Conservation (phyloP, 2,888 invertebrate species). For the Caenorhabditis sp. region DNA sequence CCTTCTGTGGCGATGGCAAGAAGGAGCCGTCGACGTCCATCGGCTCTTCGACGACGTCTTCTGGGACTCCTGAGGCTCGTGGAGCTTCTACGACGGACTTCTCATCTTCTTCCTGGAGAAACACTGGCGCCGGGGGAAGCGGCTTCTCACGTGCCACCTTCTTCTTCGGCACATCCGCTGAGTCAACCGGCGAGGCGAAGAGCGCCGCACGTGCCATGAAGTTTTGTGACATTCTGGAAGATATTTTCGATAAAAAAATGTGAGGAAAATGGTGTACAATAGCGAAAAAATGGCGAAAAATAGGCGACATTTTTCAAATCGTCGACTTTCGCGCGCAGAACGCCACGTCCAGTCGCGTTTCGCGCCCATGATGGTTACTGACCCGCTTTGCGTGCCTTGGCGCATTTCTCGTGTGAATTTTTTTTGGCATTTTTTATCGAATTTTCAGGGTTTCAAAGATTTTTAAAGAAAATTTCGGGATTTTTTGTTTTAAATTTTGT, state of each 20-base stretch:
- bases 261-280: neutral
- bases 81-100: neutral
- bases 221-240: constrained; percentile 32
- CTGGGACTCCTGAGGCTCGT: neutral
- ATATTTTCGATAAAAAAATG: neutral
- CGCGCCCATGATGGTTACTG: neutral
- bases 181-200: constrained; percentile 42
- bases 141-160: constrained; percentile 25
- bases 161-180: constrained; percentile 38
- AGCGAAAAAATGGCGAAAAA: neutral
- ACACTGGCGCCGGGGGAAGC: neutral
- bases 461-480: neutral
- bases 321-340: constrained; percentile 23
- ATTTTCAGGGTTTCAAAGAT: constrained; percentile 19
- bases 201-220: constrained; percentile 16
- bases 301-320: neutral
- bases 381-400: constrained; percentile 14
- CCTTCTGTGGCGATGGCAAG: constrained; percentile 38
- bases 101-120: neutral
- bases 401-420: constrained; percentile 38
- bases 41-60: constrained; percentile 32
- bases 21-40: constrained; percentile 41
- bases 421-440: constrained; percentile 8
- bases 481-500: neutral
- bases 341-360: too few relatives aligned